Base-by-base conservation (phyloP, 2,888 invertebrate genomes). In the Drosophila melanocephala region DNA sequence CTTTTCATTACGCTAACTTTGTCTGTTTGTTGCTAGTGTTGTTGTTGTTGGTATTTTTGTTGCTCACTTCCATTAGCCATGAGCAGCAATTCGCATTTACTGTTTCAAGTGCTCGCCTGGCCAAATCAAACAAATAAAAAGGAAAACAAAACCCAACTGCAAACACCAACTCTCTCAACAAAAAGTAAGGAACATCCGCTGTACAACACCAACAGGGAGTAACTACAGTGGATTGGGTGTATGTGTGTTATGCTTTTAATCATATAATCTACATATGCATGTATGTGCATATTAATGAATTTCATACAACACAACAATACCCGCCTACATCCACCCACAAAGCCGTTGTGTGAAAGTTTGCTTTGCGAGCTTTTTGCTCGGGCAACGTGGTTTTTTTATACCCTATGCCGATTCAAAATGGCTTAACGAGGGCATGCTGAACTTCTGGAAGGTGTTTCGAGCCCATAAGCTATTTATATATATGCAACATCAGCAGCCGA, bases 221-320 rank as follows among this genome's bases (percentile, higher is more conserved):
- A 32, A 69, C 53, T 52, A 58, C 37, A 37, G 44, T 42, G 62
- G 58, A 55, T 72, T 77, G 58, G 12, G 35, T n/a, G 58, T 12
- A 26, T 56, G 22, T 55, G 65, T 79, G 79, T 62, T 75, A 69
- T 72, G 64, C 84, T 71, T 75, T 84, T 82, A 82, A 87, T 86
- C 85, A 80, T 67, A 77, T 89, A 89, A 89, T 86, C 89, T 89
- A 82, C 89, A 86, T 89, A 58, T 39, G 37, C 28, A 57, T 30
- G 30, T 58, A 76, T 82, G 89, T 76, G 87, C 82, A 87, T 85
- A 89, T 87, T 89, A 89, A 85, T 84, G 79, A 81, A 70, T 75
- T 76, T 67, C 55, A 39, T 62, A 55, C n/a, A 55, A 50, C 55
- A 14, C 57, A 30, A 47, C 39, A 62, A 53, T 50, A 47, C 55